Evolutionary conservation across 2,113 vertebrate genomes (phyloP).

Genomic region (Nibea albiflora): DNA sequence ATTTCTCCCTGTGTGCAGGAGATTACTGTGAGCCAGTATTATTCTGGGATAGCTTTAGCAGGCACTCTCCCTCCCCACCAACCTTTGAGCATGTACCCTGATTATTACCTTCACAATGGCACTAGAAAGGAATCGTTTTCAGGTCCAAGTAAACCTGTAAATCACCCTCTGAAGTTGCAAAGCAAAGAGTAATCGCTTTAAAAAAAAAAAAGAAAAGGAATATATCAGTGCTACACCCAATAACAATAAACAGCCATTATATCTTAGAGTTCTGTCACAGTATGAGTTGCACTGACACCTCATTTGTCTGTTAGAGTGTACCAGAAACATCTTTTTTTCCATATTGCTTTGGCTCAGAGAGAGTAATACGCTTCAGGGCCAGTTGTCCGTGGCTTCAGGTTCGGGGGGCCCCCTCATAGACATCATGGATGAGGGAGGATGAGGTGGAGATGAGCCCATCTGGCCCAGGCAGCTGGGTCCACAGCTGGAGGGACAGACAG

Average conservation of each 20-base stretch:
- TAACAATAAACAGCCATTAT: conserved; percentile 20
- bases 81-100: conserved; percentile 65
- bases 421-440: conserved; percentile 47
- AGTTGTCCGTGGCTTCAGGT: conserved; percentile 56
- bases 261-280: conserved; percentile 24
- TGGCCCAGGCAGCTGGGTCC: conserved; percentile 78
- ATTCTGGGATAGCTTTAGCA: conserved; percentile 74
- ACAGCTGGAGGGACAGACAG: conserved; percentile 80
- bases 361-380: conserved; percentile 13
- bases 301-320: conserved; percentile 13
- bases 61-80: conserved; percentile 66
- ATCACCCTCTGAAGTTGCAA: conserved; percentile 47
- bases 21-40: conserved; percentile 76
- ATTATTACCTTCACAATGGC: conserved; percentile 75
- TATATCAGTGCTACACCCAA: conserved; percentile 10
- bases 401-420: conserved; percentile 43
- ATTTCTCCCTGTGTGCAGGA: conserved; percentile 73
- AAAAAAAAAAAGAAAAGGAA: neutral
- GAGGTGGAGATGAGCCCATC: conserved; percentile 75
- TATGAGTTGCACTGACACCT: neutral
- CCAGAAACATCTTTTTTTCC: conserved; percentile 17
- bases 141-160: conserved; percentile 64
- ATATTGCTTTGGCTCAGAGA: conserved; percentile 44
- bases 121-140: conserved; percentile 57
- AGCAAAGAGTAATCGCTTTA: conserved; percentile 36